phyloP scores from a whole-genome alignment of 2,888 invertebrate genomes.

The Falcaria lacertinaria region DNA sequence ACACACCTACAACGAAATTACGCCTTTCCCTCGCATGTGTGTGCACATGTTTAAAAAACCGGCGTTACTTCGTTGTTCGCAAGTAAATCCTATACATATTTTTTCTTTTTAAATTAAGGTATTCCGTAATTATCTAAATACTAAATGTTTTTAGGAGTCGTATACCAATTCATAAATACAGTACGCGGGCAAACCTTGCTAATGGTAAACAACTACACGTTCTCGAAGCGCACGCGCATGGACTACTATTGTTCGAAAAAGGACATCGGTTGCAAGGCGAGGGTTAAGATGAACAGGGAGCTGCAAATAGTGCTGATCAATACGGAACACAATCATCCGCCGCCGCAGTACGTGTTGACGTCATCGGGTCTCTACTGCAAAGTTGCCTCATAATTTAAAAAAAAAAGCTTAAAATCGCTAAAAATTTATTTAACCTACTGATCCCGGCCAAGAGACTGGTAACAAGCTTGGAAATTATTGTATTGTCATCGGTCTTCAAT shows the following conservation, averaged over 20 bases:
- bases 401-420: background rate
- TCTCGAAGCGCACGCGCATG: slow-evolving; percentile 2
- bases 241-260: slow-evolving; percentile 16
- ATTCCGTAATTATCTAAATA: background rate
- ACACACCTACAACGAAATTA: too few relatives aligned
- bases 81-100: too few relatives aligned
- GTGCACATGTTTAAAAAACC: too few relatives aligned
- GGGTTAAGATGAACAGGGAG: slow-evolving; percentile 14
- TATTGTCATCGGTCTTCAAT: too few relatives aligned
- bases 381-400: background rate
- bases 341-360: background rate
- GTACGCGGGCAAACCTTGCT: slow-evolving; percentile 6
- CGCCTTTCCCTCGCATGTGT: too few relatives aligned
- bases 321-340: slow-evolving; percentile 10
- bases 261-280: slow-evolving; percentile 19
- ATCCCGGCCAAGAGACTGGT: too few relatives aligned
- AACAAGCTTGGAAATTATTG: too few relatives aligned
- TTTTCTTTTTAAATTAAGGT: too few relatives aligned
- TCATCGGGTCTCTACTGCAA: background rate
- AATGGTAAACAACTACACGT: slow-evolving; percentile 11
- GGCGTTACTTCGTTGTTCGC: too few relatives aligned
- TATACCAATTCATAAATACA: slow-evolving; percentile 7
- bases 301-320: slow-evolving; percentile 9
- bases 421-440: too few relatives aligned
- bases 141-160: background rate